A percentile compares a stretch with the other conserved stretches of the same genome.
phyloP scores from a whole-genome alignment of 2,797 vertebrate genomes.

The Notolepis coatsorum region DNA sequence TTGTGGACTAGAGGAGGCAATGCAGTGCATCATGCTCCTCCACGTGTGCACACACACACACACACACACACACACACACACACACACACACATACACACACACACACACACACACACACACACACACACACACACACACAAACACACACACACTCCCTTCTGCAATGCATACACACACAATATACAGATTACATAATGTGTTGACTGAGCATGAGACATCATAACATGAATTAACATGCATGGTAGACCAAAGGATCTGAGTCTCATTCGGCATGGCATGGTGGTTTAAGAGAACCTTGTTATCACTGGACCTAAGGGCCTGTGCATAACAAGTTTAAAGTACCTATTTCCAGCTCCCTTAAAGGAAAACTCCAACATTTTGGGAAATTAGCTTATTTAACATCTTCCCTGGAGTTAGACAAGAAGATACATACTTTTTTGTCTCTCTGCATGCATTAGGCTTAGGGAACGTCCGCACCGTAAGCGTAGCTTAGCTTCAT shows the following conservation, averaged over 20 bases:
- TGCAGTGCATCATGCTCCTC: slow-evolving; percentile 5
- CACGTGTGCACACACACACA: slow-evolving; percentile 7
- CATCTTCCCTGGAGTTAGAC: too few relatives aligned
- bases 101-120: neutral
- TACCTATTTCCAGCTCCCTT: too few relatives aligned
- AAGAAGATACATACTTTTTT: too few relatives aligned
- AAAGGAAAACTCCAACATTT: too few relatives aligned
- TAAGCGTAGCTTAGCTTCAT: too few relatives aligned
- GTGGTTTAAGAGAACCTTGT: slow-evolving; percentile 4
- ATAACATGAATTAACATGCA: slow-evolving; percentile 24
- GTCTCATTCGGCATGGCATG: slow-evolving; percentile 5
- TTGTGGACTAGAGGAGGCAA: neutral
- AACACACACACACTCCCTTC: neutral
- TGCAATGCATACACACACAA: neutral
- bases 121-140: neutral
- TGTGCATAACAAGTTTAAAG: slow-evolving; percentile 11
- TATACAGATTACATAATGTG: slow-evolving; percentile 17
- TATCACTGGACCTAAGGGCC: slow-evolving; percentile 8
- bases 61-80: neutral
- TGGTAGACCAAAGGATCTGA: neutral
- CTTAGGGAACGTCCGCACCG: too few relatives aligned
- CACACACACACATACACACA: neutral
- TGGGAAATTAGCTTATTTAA: too few relatives aligned
- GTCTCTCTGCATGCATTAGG: too few relatives aligned
- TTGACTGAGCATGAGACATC: slow-evolving; percentile 14